phyloP scores from a whole-genome alignment of 2,888 invertebrate species.

The Hydropsyche betteni region DNA sequence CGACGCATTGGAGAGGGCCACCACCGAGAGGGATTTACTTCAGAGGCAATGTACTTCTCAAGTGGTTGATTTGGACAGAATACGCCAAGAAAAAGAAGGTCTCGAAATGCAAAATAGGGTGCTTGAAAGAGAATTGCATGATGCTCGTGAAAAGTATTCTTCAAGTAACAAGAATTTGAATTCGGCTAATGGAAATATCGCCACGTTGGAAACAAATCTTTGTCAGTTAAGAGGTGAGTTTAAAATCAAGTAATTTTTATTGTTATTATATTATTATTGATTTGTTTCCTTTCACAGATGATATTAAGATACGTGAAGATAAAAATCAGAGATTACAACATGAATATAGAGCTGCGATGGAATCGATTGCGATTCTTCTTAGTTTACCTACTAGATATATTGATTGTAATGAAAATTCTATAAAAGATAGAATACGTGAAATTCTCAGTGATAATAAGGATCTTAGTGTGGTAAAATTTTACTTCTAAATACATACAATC shows the following conservation, averaged over 20 bases:
- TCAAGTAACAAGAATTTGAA: conserved; percentile 72
- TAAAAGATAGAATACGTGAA: conserved; percentile 82
- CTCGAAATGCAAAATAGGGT: conserved; percentile 77
- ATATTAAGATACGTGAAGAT: conserved; percentile 74
- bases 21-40: conserved; percentile 77
- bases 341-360: conserved; percentile 75
- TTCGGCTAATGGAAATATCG: conserved; percentile 73
- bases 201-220: conserved; percentile 74
- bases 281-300: conserved; percentile 64
- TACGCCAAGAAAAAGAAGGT: conserved; percentile 81
- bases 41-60: conserved; percentile 78
- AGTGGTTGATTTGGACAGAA: conserved; percentile 74
- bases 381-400: conserved; percentile 78
- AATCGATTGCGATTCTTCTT: conserved; percentile 75
- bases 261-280: conserved; percentile 20
- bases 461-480: conserved; percentile 69
- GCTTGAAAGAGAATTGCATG: conserved; percentile 76
- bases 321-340: conserved; percentile 73
- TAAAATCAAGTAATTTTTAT: conserved; percentile 9
- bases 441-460: conserved; percentile 81
- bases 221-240: conserved; percentile 72
- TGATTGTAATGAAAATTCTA: conserved; percentile 79
- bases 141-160: conserved; percentile 73
- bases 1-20: conserved; percentile 72
- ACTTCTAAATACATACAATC: neutral